Base-by-base conservation (phyloP, 2,888 invertebrate genomes). In the Pachydiplax longipennis region DNA sequence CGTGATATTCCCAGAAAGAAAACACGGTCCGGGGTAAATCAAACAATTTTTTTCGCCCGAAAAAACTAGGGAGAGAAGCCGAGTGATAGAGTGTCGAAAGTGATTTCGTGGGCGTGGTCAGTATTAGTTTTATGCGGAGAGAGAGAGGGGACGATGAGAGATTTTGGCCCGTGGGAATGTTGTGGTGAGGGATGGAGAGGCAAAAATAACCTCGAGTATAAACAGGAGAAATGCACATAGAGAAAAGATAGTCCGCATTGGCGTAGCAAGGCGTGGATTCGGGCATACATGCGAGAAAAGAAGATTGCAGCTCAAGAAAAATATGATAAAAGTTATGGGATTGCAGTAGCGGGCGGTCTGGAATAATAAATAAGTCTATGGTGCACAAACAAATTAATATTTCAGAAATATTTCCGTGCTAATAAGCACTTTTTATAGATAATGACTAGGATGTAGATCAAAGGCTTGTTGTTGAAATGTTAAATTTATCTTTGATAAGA, bases 51-150 rank as follows among this genome's bases (percentile, higher is more conserved):
- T 40, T 73, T 37, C 37, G 2, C 61, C 37, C n/a, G 37, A 61
- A n/a, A 53, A 61, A 87, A 65, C 35, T 8, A 31, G 87, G 22
- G 87, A 58, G 61, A n/a, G 61, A 65, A n/a, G 22, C 61, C 22
- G 61, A 61, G 81, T 31, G 80, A 80, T 35, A 13, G 80, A 80
- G 80, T 31, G 83, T 8, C 44, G 83, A 58, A 61, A 83, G 83
- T 58, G 87, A 87, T 65, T 87, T 58, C 40, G 65, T 61, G 87
- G 87, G 87, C 61, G 87, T 87, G 87, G 87, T 37, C 87, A n/a
- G 35, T 37, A 65, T 35, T 61, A 53, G 83, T 37, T 37, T n/a
- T 61, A 37, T 22, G 61, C 44, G 44, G 58, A 53, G 8, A 48
- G 53, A 61, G 18, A 65, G 37, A 61, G 58, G 73, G 25, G 65